Percentiles rank a stretch among this genome's conserved stretches.
Evolutionary conservation across 2,888 invertebrate genomes (phyloP).

Genomic region (Microplitis manilae): DNA sequence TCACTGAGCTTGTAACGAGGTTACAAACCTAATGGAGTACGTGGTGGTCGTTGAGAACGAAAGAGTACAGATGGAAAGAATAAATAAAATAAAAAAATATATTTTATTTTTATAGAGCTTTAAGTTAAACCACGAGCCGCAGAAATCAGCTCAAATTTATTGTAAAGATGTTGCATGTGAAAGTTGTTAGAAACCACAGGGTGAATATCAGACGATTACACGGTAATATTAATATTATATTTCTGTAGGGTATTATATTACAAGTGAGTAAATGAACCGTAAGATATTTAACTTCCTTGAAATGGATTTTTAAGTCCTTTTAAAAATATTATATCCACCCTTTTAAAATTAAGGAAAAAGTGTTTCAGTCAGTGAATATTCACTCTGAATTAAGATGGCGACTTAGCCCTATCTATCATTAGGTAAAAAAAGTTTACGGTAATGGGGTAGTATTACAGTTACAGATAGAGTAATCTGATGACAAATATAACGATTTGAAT

Average conservation of each 20-base stretch:
- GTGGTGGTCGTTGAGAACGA: constrained; percentile 20
- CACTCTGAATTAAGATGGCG: background rate
- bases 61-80: constrained; percentile 8
- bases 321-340: too few relatives aligned
- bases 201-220: constrained; percentile 10
- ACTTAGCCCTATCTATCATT: background rate
- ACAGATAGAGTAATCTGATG: background rate
- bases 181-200: constrained; percentile 22
- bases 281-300: background rate
- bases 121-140: constrained; percentile 12
- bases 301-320: background rate
- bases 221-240: constrained; percentile 23
- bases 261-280: constrained; percentile 10
- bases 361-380: too few relatives aligned
- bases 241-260: constrained; percentile 12
- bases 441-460: background rate
- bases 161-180: constrained; percentile 1
- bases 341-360: too few relatives aligned
- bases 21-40: constrained; percentile 41
- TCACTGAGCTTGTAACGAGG: constrained; percentile 39
- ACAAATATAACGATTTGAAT: background rate
- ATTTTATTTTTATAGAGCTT: background rate
- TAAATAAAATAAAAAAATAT: constrained; percentile 14
- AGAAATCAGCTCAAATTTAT: constrained; percentile 19
- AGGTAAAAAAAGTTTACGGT: background rate